phyloP scores from a whole-genome alignment of 1,140 invertebrate species.

The Rhopalosiphum padi region DNA sequence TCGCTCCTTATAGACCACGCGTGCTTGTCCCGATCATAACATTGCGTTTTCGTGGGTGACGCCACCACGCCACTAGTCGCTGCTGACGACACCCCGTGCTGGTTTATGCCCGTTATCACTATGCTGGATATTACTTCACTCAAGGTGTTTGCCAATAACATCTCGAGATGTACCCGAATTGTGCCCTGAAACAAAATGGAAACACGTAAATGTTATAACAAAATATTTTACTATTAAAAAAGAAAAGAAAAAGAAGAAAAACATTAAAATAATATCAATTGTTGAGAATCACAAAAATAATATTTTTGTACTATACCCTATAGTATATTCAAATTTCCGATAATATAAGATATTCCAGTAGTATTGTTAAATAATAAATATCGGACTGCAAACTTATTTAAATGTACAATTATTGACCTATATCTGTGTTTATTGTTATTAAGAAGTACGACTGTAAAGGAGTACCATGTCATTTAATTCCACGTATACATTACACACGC shows the following conservation, averaged over 20 bases:
- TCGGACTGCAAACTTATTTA: no score
- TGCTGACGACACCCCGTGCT: conserved; percentile 63
- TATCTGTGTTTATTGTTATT: not conserved
- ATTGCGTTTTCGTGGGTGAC: conserved; percentile 67
- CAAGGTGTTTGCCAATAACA: conserved; percentile 78
- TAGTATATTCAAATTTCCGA: not conserved
- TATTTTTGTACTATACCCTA: not conserved
- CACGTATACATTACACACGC: not conserved
- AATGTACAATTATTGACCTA: no score
- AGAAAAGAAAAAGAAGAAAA: not conserved
- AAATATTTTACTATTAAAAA: not conserved
- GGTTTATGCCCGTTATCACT: conserved; percentile 43
- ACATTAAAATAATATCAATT: not conserved
- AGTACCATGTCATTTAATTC: not conserved
- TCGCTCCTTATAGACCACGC: conserved; percentile 84
- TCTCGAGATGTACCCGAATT: conserved; percentile 76
- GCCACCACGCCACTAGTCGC: conserved; percentile 65
- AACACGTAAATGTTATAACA: not conserved
- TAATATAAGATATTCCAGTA: not conserved
- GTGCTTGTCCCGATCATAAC: conserved; percentile 85
- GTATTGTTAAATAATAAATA: not conserved
- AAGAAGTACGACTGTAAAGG: not conserved
- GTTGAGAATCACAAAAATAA: not conserved
- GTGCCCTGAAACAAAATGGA: conserved; percentile 62
- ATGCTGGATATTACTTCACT: conserved; percentile 69